Base-by-base conservation (phyloP, 2,797 vertebrate species). In the Pantherophis alleghaniensis region DNA sequence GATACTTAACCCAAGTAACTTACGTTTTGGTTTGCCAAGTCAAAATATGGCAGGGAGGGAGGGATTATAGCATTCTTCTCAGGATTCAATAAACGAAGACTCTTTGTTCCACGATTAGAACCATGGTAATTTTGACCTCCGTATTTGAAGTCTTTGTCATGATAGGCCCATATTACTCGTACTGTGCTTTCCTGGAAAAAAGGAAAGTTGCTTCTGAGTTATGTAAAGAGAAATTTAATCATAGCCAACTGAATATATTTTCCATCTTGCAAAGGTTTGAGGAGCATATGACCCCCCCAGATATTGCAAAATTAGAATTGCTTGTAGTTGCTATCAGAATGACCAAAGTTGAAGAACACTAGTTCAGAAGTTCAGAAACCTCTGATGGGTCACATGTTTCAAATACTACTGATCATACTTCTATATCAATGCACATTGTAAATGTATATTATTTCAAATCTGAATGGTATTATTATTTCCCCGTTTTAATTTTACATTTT, bases 121-220 rank as follows among this genome's bases (percentile, higher is more conserved):
- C 97, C 97, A 0, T 99, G 98, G 96, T 99, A 99, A 92, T 96
- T 97, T 24, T 98, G 98, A 28, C 98, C 97, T 7, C 97, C 96
- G 60, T 97, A 97, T 90, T 97, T 98, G 61, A 98, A 94, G 11
- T 99, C 98, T 92, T 98, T 98, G 3, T 95, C 95, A 90, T 98
- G 98, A 92, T 98, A 98, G 11, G 98, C 98, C 98, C 98, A 99
- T 96, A 99, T 99, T 63, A 99, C 98, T 91, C 98, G 93, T 90
- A 98, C 96, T 1, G 98, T 98, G 96, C 98, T 98, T 53, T 98
- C 98, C 98, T 99, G 91, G 2, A 86, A 93, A 56, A 59, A 93
- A 74, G 12, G 18, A 95, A 91, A 12, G 56, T 83, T 32, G 2
- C 26, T 11, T 9, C 6, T 90, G 51, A 94, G 32, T 26, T 26